Conservation (phyloP, 2,888 invertebrate genomes). For the Macrophya annulata region DNA sequence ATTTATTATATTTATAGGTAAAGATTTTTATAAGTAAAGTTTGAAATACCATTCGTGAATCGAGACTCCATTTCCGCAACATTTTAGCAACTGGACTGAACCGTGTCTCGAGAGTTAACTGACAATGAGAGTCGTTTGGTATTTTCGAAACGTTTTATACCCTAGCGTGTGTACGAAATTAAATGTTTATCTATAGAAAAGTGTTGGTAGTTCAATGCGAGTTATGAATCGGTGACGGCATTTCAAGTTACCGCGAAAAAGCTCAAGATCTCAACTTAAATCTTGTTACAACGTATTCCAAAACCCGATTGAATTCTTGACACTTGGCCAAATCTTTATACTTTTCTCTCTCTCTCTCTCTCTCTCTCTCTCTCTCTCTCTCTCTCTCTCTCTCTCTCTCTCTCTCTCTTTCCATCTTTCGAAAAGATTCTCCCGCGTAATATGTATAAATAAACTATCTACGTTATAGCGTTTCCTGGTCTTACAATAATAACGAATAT, state of each 20-base stretch:
- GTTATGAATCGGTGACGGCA: conserved; percentile 24
- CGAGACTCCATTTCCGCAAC: conserved; percentile 72
- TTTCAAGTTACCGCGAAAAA: conserved; percentile 31
- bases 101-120: not conserved
- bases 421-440: conserved; percentile 23
- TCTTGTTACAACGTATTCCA: conserved; percentile 21
- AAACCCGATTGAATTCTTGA: conserved; percentile 59
- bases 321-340: conserved; percentile 55
- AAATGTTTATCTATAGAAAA: not conserved
- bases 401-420: conserved; percentile 29
- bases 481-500: not conserved
- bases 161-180: not conserved
- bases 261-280: conserved; percentile 13
- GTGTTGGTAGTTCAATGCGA: not conserved
- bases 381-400: not conserved
- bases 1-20: not conserved
- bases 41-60: conserved; percentile 71
- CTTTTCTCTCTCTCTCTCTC: not conserved
- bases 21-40: conserved; percentile 32
- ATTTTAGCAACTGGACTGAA: conserved; percentile 62
- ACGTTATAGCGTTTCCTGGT: conserved; percentile 27
- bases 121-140: not conserved
- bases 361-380: conserved; percentile 31
- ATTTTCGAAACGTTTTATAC: not conserved
- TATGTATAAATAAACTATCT: conserved; percentile 50